phyloP scores from a whole-genome alignment of 2,797 vertebrate species.

The Harpagifer antarcticus region DNA sequence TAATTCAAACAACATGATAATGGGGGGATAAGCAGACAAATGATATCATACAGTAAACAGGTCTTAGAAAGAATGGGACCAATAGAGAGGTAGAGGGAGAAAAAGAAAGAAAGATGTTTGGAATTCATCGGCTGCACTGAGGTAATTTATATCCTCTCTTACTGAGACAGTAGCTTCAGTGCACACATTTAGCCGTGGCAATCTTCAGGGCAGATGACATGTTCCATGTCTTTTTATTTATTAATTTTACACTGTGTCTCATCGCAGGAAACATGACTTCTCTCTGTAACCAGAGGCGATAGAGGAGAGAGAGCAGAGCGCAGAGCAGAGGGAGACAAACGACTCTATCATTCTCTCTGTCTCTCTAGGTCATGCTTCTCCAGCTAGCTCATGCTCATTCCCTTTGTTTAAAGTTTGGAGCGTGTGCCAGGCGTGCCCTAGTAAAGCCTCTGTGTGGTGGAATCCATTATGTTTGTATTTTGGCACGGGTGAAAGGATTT shows the following conservation, averaged over 20 bases:
- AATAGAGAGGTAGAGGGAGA: slow-evolving; percentile 54
- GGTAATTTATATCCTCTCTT: slow-evolving; percentile 80
- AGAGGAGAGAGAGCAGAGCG: slow-evolving; percentile 73
- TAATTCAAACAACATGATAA: slow-evolving; percentile 84
- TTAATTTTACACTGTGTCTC: slow-evolving; percentile 84
- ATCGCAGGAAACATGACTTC: slow-evolving; percentile 80
- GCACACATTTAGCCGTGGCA: slow-evolving; percentile 79
- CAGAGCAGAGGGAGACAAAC: slow-evolving; percentile 78
- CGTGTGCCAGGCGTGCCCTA: slow-evolving; percentile 80
- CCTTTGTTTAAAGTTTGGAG: slow-evolving; percentile 82
- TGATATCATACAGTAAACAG: slow-evolving; percentile 78
- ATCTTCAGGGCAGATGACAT: slow-evolving; percentile 83
- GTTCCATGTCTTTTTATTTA: slow-evolving; percentile 80
- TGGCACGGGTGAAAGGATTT: slow-evolving; percentile 81
- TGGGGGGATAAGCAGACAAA: slow-evolving; percentile 79
- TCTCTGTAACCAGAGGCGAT: slow-evolving; percentile 79
- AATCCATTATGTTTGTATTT: slow-evolving; percentile 81
- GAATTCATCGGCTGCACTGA: slow-evolving; percentile 72
- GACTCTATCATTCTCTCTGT: slow-evolving; percentile 81
- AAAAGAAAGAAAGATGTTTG: slow-evolving; percentile 69
- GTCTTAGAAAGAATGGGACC: slow-evolving; percentile 72
- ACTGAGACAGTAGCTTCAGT: slow-evolving; percentile 74
- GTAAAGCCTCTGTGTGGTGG: slow-evolving; percentile 77
- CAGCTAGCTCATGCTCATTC: slow-evolving; percentile 76
- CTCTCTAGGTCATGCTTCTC: slow-evolving; percentile 84